These are phyloP conservation scores for Adelognathus sp. DNA, from an alignment of 2,888 invertebrate genomes.

Conservation along the genomic window DNA sequence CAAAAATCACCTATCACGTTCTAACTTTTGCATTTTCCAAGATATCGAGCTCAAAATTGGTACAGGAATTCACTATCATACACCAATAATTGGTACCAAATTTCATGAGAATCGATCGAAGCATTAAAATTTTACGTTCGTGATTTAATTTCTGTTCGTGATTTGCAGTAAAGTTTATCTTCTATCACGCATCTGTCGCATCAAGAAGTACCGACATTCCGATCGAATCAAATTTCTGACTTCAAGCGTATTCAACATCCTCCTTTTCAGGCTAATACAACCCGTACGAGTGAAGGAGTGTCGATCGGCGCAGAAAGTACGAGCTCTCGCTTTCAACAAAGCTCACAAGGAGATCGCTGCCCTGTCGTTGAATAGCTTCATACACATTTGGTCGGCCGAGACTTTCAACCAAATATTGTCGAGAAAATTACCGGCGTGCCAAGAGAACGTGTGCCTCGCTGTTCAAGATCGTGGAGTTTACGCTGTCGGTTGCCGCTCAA, in stretches of 20 bases:
- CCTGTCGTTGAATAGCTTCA: conserved; percentile 94
- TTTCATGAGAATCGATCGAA: too few relatives aligned
- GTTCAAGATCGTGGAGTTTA: conserved; percentile 93
- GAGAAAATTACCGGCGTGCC: conserved; percentile 92
- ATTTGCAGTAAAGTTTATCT: too few relatives aligned
- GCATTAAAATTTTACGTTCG: too few relatives aligned
- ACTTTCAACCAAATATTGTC: conserved; percentile 94
- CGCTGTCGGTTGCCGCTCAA: conserved; percentile 96
- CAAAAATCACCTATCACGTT: too few relatives aligned
- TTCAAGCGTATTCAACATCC: background rate
- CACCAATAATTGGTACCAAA: too few relatives aligned
- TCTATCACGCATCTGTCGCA: too few relatives aligned
- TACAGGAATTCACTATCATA: too few relatives aligned
- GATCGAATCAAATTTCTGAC: too few relatives aligned
- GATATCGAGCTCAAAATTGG: too few relatives aligned
- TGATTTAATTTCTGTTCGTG: too few relatives aligned
- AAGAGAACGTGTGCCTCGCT: conserved; percentile 96
- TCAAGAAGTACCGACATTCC: too few relatives aligned
- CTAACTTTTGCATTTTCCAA: too few relatives aligned
- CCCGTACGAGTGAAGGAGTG: conserved; percentile 90
- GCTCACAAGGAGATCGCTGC: conserved; percentile 94
- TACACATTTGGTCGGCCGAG: conserved; percentile 96
- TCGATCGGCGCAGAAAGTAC: conserved; percentile 89
- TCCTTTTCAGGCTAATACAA: conserved; percentile 73
- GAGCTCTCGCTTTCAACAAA: conserved; percentile 94